These are phyloP conservation scores for Coendou prehensilis DNA, from an alignment of 2,797 vertebrate genomes.

Conservation along the genomic window DNA sequence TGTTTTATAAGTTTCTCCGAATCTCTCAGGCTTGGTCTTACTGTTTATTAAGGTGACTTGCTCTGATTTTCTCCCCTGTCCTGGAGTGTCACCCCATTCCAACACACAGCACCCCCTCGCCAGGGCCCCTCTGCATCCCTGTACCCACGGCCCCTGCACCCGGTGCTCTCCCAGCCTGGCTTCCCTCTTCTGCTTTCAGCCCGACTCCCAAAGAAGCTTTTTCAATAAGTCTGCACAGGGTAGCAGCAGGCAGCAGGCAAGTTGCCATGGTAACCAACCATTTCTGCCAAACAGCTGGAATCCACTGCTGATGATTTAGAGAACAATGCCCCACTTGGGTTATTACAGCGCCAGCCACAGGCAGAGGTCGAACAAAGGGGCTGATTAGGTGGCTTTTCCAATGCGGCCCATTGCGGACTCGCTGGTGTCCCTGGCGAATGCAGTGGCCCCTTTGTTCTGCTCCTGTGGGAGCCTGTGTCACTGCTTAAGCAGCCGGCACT, in stretches of 20 bases:
- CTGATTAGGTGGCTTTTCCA: constrained; percentile 77
- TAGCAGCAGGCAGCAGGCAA: constrained; percentile 76
- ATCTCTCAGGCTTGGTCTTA: background rate
- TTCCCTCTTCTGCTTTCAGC: constrained; percentile 25
- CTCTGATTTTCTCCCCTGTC: background rate
- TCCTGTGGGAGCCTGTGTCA: background rate
- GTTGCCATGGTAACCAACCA: constrained; percentile 89
- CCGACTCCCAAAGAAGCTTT: constrained; percentile 81
- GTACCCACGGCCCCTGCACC: background rate
- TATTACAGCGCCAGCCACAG: constrained; percentile 76
- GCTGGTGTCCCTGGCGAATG: background rate
- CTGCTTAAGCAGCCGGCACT: background rate
- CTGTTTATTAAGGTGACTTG: background rate
- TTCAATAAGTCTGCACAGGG: constrained; percentile 81
- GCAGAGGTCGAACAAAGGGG: constrained; percentile 74
- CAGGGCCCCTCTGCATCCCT: background rate
- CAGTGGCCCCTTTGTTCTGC: background rate
- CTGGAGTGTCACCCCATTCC: background rate
- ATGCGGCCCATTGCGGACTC: constrained; percentile 44
- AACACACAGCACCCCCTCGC: background rate
- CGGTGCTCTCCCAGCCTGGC: background rate
- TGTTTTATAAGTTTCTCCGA: background rate
- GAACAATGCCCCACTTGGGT: constrained; percentile 83
- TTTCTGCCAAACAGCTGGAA: constrained; percentile 85
- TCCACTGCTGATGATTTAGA: constrained; percentile 85